Evolutionary conservation across 2,888 invertebrate species (phyloP).

Genomic region (Myathropa florea): DNA sequence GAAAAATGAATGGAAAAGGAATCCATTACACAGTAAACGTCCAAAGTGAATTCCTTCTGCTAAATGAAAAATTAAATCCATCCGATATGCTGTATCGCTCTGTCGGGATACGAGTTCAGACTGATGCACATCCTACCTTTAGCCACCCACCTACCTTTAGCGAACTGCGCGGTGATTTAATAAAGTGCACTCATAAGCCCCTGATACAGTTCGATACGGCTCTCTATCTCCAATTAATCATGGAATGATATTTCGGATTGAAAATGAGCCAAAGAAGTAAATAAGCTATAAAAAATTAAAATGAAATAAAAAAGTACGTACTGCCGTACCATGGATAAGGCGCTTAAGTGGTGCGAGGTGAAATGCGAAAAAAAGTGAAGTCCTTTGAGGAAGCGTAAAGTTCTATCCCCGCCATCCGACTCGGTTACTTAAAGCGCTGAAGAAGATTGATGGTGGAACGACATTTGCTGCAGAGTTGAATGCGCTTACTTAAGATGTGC

Average conservation of each 20-base stretch:
- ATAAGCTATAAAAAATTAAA: constrained; percentile 9
- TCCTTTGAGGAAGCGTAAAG: background rate
- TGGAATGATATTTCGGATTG: constrained; percentile 47
- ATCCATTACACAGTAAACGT: constrained; percentile 20
- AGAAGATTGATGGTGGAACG: constrained; percentile 74
- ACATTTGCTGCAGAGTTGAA: constrained; percentile 43
- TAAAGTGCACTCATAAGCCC: constrained; percentile 29
- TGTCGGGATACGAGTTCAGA: background rate
- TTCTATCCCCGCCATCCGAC: constrained; percentile 1
- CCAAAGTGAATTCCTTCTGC: constrained; percentile 40
- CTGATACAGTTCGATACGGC: constrained; percentile 4
- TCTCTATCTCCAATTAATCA: constrained; percentile 54
- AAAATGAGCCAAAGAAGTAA: constrained; percentile 34
- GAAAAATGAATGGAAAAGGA: background rate
- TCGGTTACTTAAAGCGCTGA: constrained; percentile 28
- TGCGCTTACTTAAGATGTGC: constrained; percentile 3
- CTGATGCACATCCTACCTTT: background rate
- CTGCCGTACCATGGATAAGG: constrained; percentile 4
- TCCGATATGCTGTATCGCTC: constrained; percentile 11
- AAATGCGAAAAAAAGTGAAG: background rate
- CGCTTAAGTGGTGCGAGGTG: background rate
- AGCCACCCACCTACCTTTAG: background rate
- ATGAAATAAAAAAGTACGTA: background rate
- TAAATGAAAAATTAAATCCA: constrained; percentile 51
- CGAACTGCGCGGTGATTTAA: constrained; percentile 15